Base-by-base conservation (phyloP, 2,888 invertebrate species). In the Ochropleura leucogaster region DNA sequence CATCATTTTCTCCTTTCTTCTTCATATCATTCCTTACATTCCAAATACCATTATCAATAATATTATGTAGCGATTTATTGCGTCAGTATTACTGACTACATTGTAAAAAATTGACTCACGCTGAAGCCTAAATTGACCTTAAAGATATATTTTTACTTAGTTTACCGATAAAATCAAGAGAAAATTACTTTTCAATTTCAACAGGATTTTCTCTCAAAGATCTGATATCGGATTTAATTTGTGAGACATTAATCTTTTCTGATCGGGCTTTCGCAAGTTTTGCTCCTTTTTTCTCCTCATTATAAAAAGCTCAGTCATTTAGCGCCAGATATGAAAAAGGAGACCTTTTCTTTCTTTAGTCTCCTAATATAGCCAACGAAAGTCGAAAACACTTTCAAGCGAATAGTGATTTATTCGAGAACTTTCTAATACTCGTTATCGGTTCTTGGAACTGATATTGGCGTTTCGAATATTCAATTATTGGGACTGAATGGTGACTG, bases 161-260 rank as follows among this genome's bases (percentile, higher is more conserved):
- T 12, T 74, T 65, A 44, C 47, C 30, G 4, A 68, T 59, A 63
- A 70, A 53, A 4, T 84, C 55, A 57, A 47, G 40, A 40, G 49
- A 70, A 83, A 70, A 74, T 74, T 80, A 69, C 60, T 51, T 84
- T 84, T 84, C 68, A 75, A 75, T 75, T 80, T 69, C 40, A 60
- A 67, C 44, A 20, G 53, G 62, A 84, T 74, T 82, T 81, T 62
- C 68, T 74, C 65, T 71, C 69, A 60, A 49, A 77, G 64, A 63
- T 55, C 66, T 47, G 71, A 79, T 77, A 81, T 84, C 80, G 66
- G 74, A 53, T 60, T 77, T 75, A 74, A 73, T 80, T 86, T 72
- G 69, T 20, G 72, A 66, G 42, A 64, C 20, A 65, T 78, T 72
- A 65, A 84, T 84, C 72, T 77, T 63, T 69, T 63, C 20, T 62